Evolutionary conservation across 1,140 invertebrate genomes (phyloP).

Genomic region (Drepana arcuata): DNA sequence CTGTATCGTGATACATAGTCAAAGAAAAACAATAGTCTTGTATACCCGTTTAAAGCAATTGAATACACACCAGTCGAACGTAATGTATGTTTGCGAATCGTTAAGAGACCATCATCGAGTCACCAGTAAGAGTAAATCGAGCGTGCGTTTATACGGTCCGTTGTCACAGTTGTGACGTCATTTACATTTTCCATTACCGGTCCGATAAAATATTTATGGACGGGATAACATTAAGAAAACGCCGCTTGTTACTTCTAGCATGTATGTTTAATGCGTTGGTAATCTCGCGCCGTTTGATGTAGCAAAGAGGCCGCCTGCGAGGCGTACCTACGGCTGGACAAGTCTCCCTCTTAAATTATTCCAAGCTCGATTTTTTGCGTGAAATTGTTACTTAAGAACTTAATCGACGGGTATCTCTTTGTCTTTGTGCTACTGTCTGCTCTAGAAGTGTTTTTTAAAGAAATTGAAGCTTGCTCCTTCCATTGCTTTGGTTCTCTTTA

Average conservation of each 20-base stretch:
- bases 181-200: slow-evolving; percentile 54
- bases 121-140: slow-evolving; percentile 4
- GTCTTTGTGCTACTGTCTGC: too few relatives aligned
- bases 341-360: slow-evolving; percentile 42
- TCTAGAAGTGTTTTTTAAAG: slow-evolving; percentile 19
- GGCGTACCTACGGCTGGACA: slow-evolving; percentile 35
- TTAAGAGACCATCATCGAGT: too few relatives aligned
- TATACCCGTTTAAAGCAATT: too few relatives aligned
- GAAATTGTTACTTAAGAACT: slow-evolving; percentile 40
- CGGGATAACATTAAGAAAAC: slow-evolving; percentile 58
- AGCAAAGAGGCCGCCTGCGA: slow-evolving; percentile 29
- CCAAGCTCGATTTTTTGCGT: slow-evolving; percentile 28
- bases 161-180: slow-evolving; percentile 16
- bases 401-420: slow-evolving; percentile 24
- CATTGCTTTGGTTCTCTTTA: too few relatives aligned
- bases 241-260: slow-evolving; percentile 35
- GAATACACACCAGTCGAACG: too few relatives aligned
- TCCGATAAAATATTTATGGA: slow-evolving; percentile 57
- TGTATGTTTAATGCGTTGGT: slow-evolving; percentile 58
- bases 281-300: slow-evolving; percentile 51
- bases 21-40: too few relatives aligned
- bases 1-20: too few relatives aligned
- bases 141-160: background rate
- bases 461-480: too few relatives aligned
- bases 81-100: too few relatives aligned